A percentile compares a stretch with the other conserved stretches of the same genome.
These are phyloP conservation scores for Condylura cristata DNA, from an alignment of 2,113 vertebrate species.

Conservation along the genomic window DNA sequence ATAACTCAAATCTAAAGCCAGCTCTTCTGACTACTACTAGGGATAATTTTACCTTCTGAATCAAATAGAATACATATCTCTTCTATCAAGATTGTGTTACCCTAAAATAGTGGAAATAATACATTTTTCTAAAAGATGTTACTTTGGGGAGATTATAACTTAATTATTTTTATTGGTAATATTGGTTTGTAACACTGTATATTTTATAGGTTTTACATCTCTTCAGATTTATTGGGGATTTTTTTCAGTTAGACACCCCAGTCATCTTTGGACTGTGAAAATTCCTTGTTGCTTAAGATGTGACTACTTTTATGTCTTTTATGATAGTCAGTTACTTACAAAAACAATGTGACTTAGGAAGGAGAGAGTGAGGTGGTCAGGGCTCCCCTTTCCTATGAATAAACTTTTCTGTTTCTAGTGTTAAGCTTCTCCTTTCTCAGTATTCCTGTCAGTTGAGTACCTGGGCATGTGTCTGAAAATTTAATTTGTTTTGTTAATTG, in stretches of 20 bases:
- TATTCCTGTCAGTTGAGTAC: neutral
- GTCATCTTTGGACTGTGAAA: neutral
- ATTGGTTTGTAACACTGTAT: too few relatives aligned
- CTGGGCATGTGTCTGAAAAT: neutral
- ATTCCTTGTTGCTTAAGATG: neutral
- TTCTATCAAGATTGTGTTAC: neutral
- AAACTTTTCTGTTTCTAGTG: neutral
- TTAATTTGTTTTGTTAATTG: conserved; percentile 34
- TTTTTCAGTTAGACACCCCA: neutral
- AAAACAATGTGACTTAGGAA: neutral
- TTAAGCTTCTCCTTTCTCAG: neutral
- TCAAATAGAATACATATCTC: neutral
- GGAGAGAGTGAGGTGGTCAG: neutral
- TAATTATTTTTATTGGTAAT: too few relatives aligned
- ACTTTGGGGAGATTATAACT: neutral
- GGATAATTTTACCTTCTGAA: neutral
- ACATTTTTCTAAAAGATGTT: neutral
- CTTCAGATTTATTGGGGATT: too few relatives aligned
- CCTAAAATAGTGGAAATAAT: too few relatives aligned
- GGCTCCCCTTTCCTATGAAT: neutral
- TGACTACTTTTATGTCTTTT: neutral
- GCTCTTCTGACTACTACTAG: neutral
- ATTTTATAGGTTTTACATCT: too few relatives aligned
- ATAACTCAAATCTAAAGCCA: conserved; percentile 30
- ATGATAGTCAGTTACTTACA: neutral